These are phyloP conservation scores for Venustoraphidia nigricollis DNA, from an alignment of 2,888 invertebrate genomes.

Conservation along the genomic window DNA sequence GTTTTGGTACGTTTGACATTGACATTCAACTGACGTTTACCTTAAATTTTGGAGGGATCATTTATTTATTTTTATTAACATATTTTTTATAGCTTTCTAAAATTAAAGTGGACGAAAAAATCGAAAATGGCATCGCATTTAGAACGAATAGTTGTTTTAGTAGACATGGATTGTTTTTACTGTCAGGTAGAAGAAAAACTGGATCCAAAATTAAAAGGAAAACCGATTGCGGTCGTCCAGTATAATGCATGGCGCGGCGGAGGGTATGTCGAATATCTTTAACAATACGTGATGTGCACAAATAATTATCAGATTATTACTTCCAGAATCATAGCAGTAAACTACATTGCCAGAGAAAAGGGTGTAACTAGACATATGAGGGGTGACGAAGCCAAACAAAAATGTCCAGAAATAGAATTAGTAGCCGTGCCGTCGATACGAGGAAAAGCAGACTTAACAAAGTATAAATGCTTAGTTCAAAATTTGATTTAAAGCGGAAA, in stretches of 20 bases:
- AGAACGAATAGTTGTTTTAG: constrained; percentile 63
- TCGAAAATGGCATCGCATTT: constrained; percentile 20
- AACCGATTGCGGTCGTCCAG: constrained; percentile 92
- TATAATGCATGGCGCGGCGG: constrained; percentile 89
- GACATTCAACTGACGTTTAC: neutral
- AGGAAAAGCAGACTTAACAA: constrained; percentile 88
- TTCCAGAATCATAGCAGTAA: constrained; percentile 85
- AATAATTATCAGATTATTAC: neutral
- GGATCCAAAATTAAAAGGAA: constrained; percentile 65
- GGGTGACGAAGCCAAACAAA: constrained; percentile 77
- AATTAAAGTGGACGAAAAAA: neutral
- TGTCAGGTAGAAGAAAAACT: constrained; percentile 94
- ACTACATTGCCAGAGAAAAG: constrained; percentile 82
- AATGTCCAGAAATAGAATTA: constrained; percentile 76
- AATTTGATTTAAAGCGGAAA: neutral
- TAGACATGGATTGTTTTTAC: constrained; percentile 99
- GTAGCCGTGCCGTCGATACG: constrained; percentile 72
- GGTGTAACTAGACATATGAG: constrained; percentile 87
- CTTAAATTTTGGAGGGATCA: neutral
- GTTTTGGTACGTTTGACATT: too few relatives aligned
- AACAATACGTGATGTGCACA: neutral
- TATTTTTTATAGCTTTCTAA: neutral
- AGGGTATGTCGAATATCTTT: constrained; percentile 46
- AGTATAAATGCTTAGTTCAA: constrained; percentile 32
- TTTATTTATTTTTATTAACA: neutral